Percentiles rank a stretch among this genome's conserved stretches.
Conservation (phyloP, 2,797 vertebrate species). For the Heliangelus exortis region DNA sequence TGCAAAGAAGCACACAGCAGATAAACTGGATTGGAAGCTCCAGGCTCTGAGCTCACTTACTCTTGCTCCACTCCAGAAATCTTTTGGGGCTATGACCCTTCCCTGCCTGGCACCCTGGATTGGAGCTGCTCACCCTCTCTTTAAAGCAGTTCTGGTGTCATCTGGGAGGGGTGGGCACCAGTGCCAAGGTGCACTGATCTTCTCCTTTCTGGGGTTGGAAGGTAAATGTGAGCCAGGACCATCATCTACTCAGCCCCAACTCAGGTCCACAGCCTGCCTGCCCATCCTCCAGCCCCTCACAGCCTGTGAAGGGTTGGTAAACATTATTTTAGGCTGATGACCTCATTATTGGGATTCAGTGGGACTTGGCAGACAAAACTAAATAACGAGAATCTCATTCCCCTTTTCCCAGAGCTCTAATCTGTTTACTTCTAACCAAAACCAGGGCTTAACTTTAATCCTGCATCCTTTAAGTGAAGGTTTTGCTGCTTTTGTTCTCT, state of each 20-base stretch:
- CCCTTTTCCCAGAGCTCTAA: not conserved
- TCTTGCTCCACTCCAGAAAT: not conserved
- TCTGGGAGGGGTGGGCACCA: not conserved
- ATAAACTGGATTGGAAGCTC: not conserved
- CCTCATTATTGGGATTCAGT: not conserved
- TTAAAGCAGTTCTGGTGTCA: not conserved
- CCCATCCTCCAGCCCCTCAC: not conserved
- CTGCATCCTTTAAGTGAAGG: not conserved
- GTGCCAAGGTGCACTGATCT: not conserved
- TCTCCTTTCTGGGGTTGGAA: rapidly evolving
- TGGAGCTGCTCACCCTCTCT: not conserved
- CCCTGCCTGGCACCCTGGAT: not conserved
- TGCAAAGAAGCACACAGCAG: not conserved
- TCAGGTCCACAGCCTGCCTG: rapidly evolving
- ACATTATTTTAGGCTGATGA: not conserved
- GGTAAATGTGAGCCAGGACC: not conserved
- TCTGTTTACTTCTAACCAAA: not conserved
- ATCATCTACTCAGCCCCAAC: not conserved
- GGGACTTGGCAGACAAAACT: not conserved
- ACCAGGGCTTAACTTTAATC: not conserved
- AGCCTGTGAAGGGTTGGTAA: not conserved
- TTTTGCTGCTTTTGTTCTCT: not conserved
- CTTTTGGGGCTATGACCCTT: not conserved
- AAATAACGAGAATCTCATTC: not conserved
- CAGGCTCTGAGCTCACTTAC: not conserved